A percentile compares a stretch with the other conserved stretches of the same genome.
Evolutionary conservation across 2,797 vertebrate species (phyloP).

Genomic region (Apodemus agrarius): DNA sequence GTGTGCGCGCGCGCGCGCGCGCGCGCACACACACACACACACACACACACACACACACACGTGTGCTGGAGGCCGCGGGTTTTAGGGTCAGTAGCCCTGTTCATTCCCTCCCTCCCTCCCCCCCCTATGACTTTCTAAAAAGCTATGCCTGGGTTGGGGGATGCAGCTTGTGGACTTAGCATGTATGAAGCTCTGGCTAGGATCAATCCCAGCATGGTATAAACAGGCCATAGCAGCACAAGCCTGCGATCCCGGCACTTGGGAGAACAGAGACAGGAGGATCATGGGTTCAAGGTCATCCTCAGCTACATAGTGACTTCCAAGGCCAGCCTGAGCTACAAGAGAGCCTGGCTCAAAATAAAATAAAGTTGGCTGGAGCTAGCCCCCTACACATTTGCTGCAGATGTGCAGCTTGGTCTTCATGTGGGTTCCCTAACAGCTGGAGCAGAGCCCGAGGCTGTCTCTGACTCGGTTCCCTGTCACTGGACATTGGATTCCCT

Average conservation of each 20-base stretch:
- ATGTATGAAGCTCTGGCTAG: background rate
- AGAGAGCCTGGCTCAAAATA: background rate
- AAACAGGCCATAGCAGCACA: background rate
- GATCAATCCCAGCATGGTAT: background rate
- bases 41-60: fast-evolving
- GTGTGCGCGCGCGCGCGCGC: too few species aligned
- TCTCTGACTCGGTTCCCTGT: background rate
- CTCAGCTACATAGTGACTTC: background rate
- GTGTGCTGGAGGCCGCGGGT: fast-evolving
- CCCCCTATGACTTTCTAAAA: background rate
- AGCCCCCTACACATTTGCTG: background rate
- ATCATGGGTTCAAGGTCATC: background rate
- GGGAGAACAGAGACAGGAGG: background rate
- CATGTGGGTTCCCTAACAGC: background rate
- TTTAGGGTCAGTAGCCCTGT: background rate
- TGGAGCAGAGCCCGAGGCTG: background rate
- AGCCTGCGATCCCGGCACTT: background rate
- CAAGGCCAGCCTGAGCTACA: background rate
- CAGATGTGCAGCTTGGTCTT: background rate
- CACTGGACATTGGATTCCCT: background rate
- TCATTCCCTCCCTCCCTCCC: background rate
- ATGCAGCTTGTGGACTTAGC: background rate
- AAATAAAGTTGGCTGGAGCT: background rate
- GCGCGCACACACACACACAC: too few species aligned
- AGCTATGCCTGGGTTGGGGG: too few species aligned